Conservation (phyloP, 2,888 invertebrate species). For the Trissolcus brochymenae region DNA sequence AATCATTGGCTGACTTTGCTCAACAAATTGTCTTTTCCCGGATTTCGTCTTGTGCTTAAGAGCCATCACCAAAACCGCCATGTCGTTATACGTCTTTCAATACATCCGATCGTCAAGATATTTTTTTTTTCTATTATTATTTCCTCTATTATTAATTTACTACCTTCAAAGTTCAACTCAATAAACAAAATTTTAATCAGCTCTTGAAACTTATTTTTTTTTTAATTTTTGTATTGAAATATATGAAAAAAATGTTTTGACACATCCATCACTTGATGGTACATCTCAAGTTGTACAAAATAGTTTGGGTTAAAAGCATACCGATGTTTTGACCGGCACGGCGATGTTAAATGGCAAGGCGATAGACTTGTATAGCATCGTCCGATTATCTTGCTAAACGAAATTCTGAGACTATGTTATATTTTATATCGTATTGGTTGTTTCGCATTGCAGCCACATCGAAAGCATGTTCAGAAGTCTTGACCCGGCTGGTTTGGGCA, state of each 20-base stretch:
- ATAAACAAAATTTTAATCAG: no score
- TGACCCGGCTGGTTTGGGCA: conserved; percentile 62
- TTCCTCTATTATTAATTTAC: no score
- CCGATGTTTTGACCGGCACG: conserved; percentile 48
- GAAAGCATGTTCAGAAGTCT: conserved; percentile 66
- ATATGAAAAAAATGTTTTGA: conserved; percentile 28
- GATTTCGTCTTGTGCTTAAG: conserved; percentile 24
- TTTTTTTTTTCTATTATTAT: no score
- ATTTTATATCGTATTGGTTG: conserved; percentile 32
- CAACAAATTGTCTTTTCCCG: conserved; percentile 48
- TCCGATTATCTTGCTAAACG: conserved; percentile 45
- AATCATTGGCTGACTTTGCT: conserved; percentile 29
- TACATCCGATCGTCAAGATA: conserved; percentile 1
- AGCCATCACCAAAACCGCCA: neutral
- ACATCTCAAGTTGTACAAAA: conserved; percentile 9
- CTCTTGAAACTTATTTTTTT: no score
- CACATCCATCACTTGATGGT: conserved; percentile 10
- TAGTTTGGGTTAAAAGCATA: conserved; percentile 52
- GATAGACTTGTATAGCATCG: conserved; percentile 19
- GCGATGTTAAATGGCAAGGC: conserved; percentile 44
- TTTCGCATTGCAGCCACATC: conserved; percentile 64
- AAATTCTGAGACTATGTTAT: conserved; percentile 22
- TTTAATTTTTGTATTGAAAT: neutral
- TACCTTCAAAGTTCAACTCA: no score
- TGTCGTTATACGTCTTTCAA: conserved; percentile 2